Evolutionary conservation across 2,888 invertebrate species (phyloP), one percentile per base, ranked within the genome.

Genomic region (Prenolepis imparis): DNA sequence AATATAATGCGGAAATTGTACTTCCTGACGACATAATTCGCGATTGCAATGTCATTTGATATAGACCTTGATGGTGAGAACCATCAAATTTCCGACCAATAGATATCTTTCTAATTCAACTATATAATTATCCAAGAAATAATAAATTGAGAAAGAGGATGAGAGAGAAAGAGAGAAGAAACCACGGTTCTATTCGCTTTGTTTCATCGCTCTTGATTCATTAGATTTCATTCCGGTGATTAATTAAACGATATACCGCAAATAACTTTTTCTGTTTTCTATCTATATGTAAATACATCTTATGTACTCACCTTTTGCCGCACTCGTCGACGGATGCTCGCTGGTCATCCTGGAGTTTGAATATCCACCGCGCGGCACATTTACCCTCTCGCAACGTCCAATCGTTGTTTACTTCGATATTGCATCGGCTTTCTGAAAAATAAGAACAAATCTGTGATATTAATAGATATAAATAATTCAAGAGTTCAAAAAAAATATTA

Each of bases 341-440:
- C 91, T 91, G 87, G 93, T 93, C 93, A 93, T 93, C 85, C 91
- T 90, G 91, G 85, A 87, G 87, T 85, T 87, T 89, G 57, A 86
- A 89, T 89, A 87, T 92, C 89, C 89, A 91, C 91, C 86, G 89
- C 86, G 85, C 90, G 90, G 90, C 91, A 91, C 92, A 90, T 93
- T 90, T 89, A 91, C 91, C 85, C n/a, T 44, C 89, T 89, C 85
- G 85, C 80, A 82, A 59, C 80, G 72, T 52, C 70, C 73, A 84
- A 78, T 82, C 55, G 78, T 64, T 41, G 66, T 59, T 78, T 85
- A 85, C 61, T 84, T 85, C 59, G 52, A 48, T 84, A 84, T 91
- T 88, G 90, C 91, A 90, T 91, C 66, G 84, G 88, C 84, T 78
- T 84, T 81, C 92, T 92, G 89, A 39, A 92, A 92, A 80, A 57